These are phyloP conservation scores for Phoebastria nigripes DNA, from an alignment of 2,797 vertebrate genomes.

Conservation along the genomic window DNA sequence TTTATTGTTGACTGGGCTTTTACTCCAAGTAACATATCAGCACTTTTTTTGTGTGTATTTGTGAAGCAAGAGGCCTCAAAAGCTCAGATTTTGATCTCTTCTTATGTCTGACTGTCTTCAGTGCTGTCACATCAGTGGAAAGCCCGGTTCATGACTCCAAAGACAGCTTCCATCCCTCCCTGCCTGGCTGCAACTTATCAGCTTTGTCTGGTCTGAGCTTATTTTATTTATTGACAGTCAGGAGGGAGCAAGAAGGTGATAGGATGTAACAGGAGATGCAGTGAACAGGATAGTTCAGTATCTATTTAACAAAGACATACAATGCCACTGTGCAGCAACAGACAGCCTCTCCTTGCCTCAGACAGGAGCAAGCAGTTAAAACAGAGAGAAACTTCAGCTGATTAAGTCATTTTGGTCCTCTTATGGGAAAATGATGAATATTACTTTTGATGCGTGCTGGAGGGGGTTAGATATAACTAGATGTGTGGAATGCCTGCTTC, in stretches of 20 bases:
- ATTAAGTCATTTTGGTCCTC: not conserved
- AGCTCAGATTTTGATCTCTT: slow-evolving; percentile 39
- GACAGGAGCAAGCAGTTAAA: not conserved
- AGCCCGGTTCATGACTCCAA: slow-evolving; percentile 1
- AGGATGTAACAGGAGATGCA: not conserved
- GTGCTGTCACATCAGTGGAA: slow-evolving; percentile 15
- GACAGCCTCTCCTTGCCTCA: not conserved
- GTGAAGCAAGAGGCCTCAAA: slow-evolving; percentile 11
- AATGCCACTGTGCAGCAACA: not conserved
- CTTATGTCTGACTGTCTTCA: slow-evolving; percentile 6
- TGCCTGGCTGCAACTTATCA: slow-evolving; percentile 3
- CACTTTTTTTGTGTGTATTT: not conserved
- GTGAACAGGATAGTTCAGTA: not conserved
- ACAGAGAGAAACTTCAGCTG: not conserved
- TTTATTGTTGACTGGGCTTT: slow-evolving; percentile 7
- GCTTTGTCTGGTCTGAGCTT: not conserved
- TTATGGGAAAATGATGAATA: not conserved
- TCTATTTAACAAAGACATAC: not conserved
- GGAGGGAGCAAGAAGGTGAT: slow-evolving; percentile 28
- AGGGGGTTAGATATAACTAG: not conserved
- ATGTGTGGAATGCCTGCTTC: not conserved
- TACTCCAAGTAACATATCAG: not conserved
- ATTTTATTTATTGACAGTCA: not conserved
- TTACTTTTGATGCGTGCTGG: not conserved
- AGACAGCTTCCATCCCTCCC: not conserved